Conservation (phyloP, 2,888 invertebrate species). For the Athetis lepigone region DNA sequence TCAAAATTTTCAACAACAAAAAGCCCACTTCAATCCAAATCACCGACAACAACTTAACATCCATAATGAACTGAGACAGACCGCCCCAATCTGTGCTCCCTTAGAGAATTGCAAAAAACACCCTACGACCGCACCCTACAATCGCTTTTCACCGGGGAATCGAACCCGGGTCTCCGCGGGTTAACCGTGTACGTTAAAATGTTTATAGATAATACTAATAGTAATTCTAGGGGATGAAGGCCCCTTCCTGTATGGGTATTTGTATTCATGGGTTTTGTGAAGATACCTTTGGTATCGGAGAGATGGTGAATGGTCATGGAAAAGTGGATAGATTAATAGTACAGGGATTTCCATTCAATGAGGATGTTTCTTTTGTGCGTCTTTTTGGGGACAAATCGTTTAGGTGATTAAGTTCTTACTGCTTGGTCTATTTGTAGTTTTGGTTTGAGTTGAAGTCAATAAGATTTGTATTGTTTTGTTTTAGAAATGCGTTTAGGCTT, state of each 20-base stretch:
- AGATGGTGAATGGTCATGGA: slow-evolving; percentile 76
- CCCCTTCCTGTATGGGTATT: slow-evolving; percentile 82
- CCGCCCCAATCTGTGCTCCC: slow-evolving; percentile 83
- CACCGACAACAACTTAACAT: slow-evolving; percentile 81
- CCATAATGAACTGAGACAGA: slow-evolving; percentile 82
- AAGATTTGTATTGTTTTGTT: slow-evolving; percentile 1
- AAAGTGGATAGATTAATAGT: slow-evolving; percentile 70
- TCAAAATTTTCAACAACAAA: slow-evolving; percentile 50
- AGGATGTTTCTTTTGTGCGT: slow-evolving; percentile 63
- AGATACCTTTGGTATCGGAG: slow-evolving; percentile 75
- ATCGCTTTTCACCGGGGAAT: slow-evolving; percentile 83
- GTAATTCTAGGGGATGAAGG: slow-evolving; percentile 81
- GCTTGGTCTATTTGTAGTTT: slow-evolving; percentile 36
- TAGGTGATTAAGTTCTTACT: slow-evolving; percentile 61
- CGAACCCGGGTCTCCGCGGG: slow-evolving; percentile 87
- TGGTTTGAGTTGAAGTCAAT: slow-evolving; percentile 35
- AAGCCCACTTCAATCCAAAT: slow-evolving; percentile 71
- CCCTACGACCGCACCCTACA: slow-evolving; percentile 78
- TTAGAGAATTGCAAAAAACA: slow-evolving; percentile 80
- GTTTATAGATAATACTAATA: slow-evolving; percentile 90
- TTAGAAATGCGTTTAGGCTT: background rate
- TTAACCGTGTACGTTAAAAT: slow-evolving; percentile 89
- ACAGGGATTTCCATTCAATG: slow-evolving; percentile 65
- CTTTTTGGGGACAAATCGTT: slow-evolving; percentile 63
- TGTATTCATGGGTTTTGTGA: slow-evolving; percentile 84